These are phyloP conservation scores for Spilosoma lubricipeda DNA, from an alignment of 2,888 invertebrate species.

Conservation along the genomic window DNA sequence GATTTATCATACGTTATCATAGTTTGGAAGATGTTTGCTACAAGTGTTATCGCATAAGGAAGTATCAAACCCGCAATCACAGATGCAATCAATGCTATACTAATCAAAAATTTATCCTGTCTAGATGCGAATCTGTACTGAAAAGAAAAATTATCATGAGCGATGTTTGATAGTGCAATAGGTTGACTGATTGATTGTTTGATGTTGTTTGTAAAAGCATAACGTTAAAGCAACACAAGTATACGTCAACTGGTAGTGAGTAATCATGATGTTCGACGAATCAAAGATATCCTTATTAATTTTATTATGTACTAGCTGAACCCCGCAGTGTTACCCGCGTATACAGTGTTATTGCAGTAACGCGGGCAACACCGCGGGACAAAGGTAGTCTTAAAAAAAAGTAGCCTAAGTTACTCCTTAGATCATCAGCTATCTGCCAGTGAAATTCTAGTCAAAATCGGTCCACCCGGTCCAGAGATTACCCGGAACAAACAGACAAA, in stretches of 20 bases:
- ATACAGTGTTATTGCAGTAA: too few species aligned
- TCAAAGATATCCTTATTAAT: too few species aligned
- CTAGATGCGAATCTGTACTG: conserved; percentile 88
- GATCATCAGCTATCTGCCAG: too few species aligned
- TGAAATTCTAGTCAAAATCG: too few species aligned
- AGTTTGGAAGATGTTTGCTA: conserved; percentile 81
- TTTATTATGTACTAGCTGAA: too few species aligned
- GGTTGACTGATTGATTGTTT: neutral
- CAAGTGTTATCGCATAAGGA: conserved; percentile 62
- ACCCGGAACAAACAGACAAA: too few species aligned
- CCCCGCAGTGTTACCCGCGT: too few species aligned
- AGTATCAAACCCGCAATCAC: conserved; percentile 57
- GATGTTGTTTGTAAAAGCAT: conserved; percentile 3
- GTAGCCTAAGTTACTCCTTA: too few species aligned
- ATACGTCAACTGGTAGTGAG: neutral
- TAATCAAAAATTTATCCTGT: conserved; percentile 84
- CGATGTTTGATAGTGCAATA: neutral
- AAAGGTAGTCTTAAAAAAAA: too few species aligned
- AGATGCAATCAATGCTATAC: conserved; percentile 79
- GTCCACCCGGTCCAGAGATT: too few species aligned
- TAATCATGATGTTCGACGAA: neutral
- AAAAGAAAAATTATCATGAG: conserved; percentile 50
- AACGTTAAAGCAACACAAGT: too few species aligned
- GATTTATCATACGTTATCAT: conserved; percentile 84
- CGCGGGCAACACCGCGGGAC: too few species aligned